Evolutionary conservation across 2,888 invertebrate species (phyloP).

Genomic region (Amitus sp.): DNA sequence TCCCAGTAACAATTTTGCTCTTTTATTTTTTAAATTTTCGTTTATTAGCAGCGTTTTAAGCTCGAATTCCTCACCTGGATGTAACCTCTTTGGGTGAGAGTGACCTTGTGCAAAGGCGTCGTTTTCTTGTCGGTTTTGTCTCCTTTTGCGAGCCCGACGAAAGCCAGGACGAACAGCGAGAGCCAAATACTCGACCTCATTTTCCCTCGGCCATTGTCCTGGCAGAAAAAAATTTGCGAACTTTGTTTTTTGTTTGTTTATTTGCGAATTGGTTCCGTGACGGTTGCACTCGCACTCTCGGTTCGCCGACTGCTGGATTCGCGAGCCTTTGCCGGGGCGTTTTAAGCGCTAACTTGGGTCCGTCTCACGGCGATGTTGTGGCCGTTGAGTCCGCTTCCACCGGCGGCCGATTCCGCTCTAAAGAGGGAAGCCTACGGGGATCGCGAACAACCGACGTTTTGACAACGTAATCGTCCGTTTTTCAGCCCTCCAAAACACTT

Average conservation of each 20-base stretch:
- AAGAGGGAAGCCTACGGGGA: slow-evolving; percentile 19
- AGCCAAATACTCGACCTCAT: too few species aligned
- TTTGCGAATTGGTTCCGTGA: neutral
- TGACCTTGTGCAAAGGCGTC: slow-evolving; percentile 70
- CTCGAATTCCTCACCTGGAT: slow-evolving; percentile 69
- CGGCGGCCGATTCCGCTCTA: slow-evolving; percentile 24
- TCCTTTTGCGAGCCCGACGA: too few species aligned
- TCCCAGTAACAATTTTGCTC: too few species aligned
- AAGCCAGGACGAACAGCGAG: neutral
- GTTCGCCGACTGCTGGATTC: slow-evolving; percentile 32
- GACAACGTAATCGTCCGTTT: slow-evolving; percentile 25
- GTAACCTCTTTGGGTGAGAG: slow-evolving; percentile 75
- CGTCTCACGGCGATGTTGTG: slow-evolving; percentile 25
- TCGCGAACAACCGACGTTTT: slow-evolving; percentile 17
- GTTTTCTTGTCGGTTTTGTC: too few species aligned
- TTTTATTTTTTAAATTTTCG: too few species aligned
- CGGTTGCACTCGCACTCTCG: slow-evolving; percentile 11
- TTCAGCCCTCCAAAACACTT: neutral
- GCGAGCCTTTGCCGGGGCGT: too few species aligned
- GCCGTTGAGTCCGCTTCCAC: slow-evolving; percentile 28
- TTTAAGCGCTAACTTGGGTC: slow-evolving; percentile 39
- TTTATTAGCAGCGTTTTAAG: too few species aligned
- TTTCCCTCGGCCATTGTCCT: neutral
- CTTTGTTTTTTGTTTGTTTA: too few species aligned
- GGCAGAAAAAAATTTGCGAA: too few species aligned